These are phyloP conservation scores for Cryptophagus acutangulus DNA, from an alignment of 2,888 invertebrate genomes.

Conservation along the genomic window DNA sequence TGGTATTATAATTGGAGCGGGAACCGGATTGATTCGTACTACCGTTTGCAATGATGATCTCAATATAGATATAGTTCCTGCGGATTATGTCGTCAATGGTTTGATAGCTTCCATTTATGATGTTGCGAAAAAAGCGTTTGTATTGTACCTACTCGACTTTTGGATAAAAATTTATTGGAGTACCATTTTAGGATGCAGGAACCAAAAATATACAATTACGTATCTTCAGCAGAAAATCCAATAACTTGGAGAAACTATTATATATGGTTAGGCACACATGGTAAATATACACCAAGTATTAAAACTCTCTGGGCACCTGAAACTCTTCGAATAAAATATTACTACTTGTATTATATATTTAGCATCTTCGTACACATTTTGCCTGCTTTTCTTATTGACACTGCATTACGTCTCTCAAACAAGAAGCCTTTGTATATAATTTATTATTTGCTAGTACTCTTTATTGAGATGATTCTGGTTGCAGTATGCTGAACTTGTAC, in stretches of 20 bases:
- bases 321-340: too few species aligned
- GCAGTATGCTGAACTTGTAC: not conserved
- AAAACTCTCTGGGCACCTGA: too few species aligned
- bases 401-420: not conserved
- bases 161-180: too few species aligned
- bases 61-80: not conserved
- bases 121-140: not conserved
- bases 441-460: not conserved
- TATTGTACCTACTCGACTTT: too few species aligned
- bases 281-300: not conserved
- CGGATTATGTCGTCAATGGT: not conserved
- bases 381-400: not conserved
- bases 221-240: slow-evolving; percentile 14
- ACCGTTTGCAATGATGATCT: not conserved
- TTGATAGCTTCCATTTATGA: not conserved
- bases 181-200: too few species aligned
- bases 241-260: slow-evolving; percentile 13
- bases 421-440: not conserved
- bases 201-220: slow-evolving; percentile 18
- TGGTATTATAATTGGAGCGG: slow-evolving; percentile 43
- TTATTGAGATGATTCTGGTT: not conserved
- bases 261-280: slow-evolving; percentile 6
- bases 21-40: not conserved
- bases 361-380: not conserved
- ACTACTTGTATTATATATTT: too few species aligned